phyloP scores from a whole-genome alignment of 2,797 vertebrate species.

The Rhinogobio ventralis region DNA sequence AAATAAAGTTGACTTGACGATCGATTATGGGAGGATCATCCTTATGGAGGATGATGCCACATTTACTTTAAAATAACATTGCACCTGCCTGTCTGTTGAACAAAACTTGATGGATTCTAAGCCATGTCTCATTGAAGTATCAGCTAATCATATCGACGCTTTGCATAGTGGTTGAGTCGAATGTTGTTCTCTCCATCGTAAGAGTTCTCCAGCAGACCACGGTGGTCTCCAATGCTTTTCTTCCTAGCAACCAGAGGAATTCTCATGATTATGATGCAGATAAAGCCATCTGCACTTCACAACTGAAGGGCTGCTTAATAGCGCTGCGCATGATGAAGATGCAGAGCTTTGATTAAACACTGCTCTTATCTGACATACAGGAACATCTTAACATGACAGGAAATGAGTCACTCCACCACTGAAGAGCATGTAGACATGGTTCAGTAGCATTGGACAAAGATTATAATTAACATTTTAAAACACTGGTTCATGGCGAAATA shows the following conservation, averaged over 20 bases:
- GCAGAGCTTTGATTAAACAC: conserved; percentile 50
- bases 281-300: conserved; percentile 51
- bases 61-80: neutral
- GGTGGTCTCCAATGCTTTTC: conserved; percentile 28
- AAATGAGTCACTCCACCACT: conserved; percentile 21
- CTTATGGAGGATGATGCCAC: neutral
- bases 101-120: neutral
- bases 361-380: conserved; percentile 53
- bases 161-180: neutral
- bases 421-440: conserved; percentile 14
- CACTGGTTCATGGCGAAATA: neutral
- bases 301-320: conserved; percentile 41
- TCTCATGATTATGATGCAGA: conserved; percentile 44
- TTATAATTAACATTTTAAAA: neutral
- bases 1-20: too few species aligned
- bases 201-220: neutral
- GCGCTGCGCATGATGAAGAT: conserved; percentile 15
- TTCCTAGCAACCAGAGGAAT: conserved; percentile 46
- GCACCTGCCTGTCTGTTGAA: neutral
- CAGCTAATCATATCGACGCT: neutral
- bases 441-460: neutral
- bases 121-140: neutral
- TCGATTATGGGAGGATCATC: too few species aligned
- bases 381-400: conserved; percentile 43
- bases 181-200: conserved; percentile 3